Percentiles rank a stretch among this genome's conserved stretches.
These are phyloP conservation scores for Cecropterus lyciades DNA, from an alignment of 1,140 invertebrate species.

Conservation along the genomic window DNA sequence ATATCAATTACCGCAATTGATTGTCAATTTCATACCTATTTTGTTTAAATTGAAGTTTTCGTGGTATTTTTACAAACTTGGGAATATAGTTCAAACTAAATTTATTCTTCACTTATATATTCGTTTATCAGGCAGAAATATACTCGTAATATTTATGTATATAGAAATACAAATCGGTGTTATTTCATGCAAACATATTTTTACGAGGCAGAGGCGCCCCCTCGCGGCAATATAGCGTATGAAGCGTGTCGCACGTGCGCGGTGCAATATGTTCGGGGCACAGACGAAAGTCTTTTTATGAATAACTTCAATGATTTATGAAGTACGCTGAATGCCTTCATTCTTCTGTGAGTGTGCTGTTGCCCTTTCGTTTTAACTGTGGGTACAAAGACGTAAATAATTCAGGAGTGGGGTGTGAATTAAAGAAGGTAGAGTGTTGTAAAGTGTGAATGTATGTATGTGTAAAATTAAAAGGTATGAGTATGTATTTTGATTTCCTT, in stretches of 20 bases:
- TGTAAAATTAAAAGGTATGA: not conserved
- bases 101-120: too few species aligned
- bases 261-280: slow-evolving; percentile 74
- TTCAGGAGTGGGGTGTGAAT: not conserved
- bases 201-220: slow-evolving; percentile 67
- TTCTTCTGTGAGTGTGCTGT: slow-evolving; percentile 48
- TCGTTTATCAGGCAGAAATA: not conserved
- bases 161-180: slow-evolving; percentile 41
- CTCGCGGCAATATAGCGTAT: slow-evolving; percentile 74
- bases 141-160: not conserved
- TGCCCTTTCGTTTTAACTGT: slow-evolving; percentile 53
- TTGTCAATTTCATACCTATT: too few species aligned
- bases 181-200: slow-evolving; percentile 63
- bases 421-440: not conserved
- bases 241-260: slow-evolving; percentile 77
- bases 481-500: not conserved
- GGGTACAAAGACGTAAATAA: slow-evolving; percentile 36
- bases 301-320: slow-evolving; percentile 83
- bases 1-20: too few species aligned
- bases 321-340: slow-evolving; percentile 60
- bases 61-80: too few species aligned
- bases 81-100: too few species aligned
- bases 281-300: slow-evolving; percentile 79
- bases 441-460: not conserved
- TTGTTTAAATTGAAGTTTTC: too few species aligned